phyloP scores from a whole-genome alignment of 2,888 invertebrate species.

The Hydrotaea diabolus region DNA sequence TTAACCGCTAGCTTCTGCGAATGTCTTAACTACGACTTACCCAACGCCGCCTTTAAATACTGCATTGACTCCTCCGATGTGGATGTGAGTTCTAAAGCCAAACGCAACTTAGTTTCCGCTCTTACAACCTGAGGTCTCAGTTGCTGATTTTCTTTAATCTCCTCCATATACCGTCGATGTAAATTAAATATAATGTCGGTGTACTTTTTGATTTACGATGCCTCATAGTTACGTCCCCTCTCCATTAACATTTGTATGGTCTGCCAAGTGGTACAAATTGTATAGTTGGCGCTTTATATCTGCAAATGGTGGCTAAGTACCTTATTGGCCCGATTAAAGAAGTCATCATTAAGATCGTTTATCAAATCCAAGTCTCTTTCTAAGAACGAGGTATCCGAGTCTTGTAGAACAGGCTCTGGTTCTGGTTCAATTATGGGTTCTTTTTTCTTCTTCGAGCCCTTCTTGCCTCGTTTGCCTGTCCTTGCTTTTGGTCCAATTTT shows the following conservation, averaged over 20 bases:
- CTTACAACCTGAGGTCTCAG: conserved; percentile 69
- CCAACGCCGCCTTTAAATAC: conserved; percentile 71
- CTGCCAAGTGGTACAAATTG: conserved; percentile 48
- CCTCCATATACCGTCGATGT: conserved; percentile 72
- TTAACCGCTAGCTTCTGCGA: neutral
- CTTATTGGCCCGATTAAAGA: conserved; percentile 72
- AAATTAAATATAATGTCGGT: conserved; percentile 73
- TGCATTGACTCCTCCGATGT: conserved; percentile 73
- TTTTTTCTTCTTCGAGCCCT: conserved; percentile 65
- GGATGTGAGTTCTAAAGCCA: conserved; percentile 74
- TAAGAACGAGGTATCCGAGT: conserved; percentile 64
- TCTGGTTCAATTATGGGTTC: conserved; percentile 34
- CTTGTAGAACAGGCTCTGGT: conserved; percentile 63
- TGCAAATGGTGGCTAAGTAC: conserved; percentile 1
- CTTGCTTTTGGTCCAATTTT: conserved; percentile 28
- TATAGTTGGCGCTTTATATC: neutral
- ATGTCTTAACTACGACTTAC: conserved; percentile 55
- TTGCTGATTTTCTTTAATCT: conserved; percentile 66
- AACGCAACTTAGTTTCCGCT: conserved; percentile 73
- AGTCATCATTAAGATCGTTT: conserved; percentile 73
- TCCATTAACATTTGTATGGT: conserved; percentile 72
- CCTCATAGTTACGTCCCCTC: conserved; percentile 70
- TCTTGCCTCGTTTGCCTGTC: conserved; percentile 55
- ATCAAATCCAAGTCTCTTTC: conserved; percentile 74
- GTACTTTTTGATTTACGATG: conserved; percentile 73